Evolutionary conservation across 2,888 invertebrate genomes (phyloP).

Genomic region (Chalcis sispes): DNA sequence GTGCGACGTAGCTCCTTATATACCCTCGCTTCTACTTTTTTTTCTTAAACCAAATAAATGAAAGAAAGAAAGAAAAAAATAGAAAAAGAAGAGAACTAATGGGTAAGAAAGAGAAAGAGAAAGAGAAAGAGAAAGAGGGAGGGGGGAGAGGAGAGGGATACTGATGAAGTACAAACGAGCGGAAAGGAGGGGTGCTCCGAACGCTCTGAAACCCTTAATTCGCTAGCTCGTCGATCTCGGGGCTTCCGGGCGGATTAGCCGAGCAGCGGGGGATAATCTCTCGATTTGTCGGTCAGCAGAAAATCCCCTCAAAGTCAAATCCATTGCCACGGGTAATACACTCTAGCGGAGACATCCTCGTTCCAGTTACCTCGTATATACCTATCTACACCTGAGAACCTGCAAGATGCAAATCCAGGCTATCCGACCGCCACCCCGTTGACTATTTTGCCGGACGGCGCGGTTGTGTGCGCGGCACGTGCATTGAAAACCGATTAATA

Average conservation of each 20-base stretch:
- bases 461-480: too few species aligned
- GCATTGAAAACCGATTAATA: too few species aligned
- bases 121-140: slow-evolving; percentile 4
- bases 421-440: too few species aligned
- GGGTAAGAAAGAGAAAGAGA: neutral
- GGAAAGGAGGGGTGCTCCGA: neutral
- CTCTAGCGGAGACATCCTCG: too few species aligned
- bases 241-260: slow-evolving; percentile 66
- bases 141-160: too few species aligned
- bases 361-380: too few species aligned
- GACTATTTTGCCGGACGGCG: too few species aligned
- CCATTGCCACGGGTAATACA: slow-evolving; percentile 61
- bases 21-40: slow-evolving; percentile 35
- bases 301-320: slow-evolving; percentile 69
- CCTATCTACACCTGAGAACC: too few species aligned
- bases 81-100: neutral
- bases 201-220: slow-evolving; percentile 59
- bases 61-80: neutral
- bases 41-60: neutral
- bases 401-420: too few species aligned
- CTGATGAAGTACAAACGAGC: neutral
- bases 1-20: slow-evolving; percentile 31
- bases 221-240: slow-evolving; percentile 53
- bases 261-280: slow-evolving; percentile 69
- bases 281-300: slow-evolving; percentile 67